These are phyloP conservation scores for Chaetogeoica ovagalla DNA, from an alignment of 2,888 invertebrate genomes.

Conservation along the genomic window DNA sequence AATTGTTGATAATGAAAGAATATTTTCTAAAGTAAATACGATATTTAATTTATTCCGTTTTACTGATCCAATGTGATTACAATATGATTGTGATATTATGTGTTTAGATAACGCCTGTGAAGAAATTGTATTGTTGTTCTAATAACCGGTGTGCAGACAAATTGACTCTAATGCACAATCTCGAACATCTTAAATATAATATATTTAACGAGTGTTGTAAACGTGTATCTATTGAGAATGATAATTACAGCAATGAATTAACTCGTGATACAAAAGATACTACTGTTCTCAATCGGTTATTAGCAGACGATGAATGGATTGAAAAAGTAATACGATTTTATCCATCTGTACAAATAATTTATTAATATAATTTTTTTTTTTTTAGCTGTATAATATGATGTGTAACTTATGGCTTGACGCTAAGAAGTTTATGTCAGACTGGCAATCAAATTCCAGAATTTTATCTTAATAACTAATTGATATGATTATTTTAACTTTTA, in stretches of 20 bases:
- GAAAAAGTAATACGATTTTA: constrained; percentile 10
- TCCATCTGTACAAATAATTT: background rate
- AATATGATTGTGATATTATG: background rate
- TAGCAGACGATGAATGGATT: constrained; percentile 42
- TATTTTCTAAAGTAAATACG: constrained; percentile 12
- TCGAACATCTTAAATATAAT: constrained; percentile 33
- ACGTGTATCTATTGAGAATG: constrained; percentile 26
- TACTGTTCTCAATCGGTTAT: constrained; percentile 21
- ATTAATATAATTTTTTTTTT: constrained; percentile 13
- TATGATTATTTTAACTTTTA: constrained; percentile 1
- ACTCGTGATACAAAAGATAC: constrained; percentile 20
- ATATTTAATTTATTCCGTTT: background rate
- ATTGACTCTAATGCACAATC: constrained; percentile 3
- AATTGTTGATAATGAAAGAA: background rate
- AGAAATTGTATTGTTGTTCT: constrained; percentile 24
- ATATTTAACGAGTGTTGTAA: constrained; percentile 33
- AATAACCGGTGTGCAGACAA: constrained; percentile 6
- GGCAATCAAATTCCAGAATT: background rate
- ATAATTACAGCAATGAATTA: background rate
- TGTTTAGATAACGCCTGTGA: constrained; percentile 9
- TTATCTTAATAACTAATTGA: background rate
- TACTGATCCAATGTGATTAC: background rate
- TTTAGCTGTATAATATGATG: constrained; percentile 16
- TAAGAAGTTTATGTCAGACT: constrained; percentile 11
- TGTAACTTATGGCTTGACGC: constrained; percentile 11